Evolutionary conservation across 2,113 vertebrate genomes (phyloP).

Genomic region (Rhinolophus ferrumequinum): DNA sequence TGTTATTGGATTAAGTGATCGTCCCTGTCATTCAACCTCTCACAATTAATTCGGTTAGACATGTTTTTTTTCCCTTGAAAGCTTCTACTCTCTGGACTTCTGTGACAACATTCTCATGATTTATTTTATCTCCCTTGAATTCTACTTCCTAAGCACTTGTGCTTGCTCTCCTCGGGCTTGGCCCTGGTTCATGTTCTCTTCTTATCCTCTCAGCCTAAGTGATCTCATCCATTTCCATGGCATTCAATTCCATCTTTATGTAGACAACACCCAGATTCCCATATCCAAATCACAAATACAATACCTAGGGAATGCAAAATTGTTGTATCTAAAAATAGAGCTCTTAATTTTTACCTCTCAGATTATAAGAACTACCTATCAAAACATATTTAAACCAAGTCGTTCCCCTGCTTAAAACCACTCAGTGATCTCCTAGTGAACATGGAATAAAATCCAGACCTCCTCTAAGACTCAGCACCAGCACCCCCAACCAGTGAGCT

Average conservation of each 20-base stretch:
- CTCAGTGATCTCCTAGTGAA: neutral
- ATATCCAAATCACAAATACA: neutral
- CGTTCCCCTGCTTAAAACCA: neutral
- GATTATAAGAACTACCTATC: neutral
- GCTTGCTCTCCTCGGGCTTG: neutral
- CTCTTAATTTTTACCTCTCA: neutral
- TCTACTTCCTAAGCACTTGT: neutral
- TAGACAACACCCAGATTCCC: neutral
- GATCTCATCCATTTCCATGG: neutral
- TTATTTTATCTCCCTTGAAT: neutral
- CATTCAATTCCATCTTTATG: constrained; percentile 8
- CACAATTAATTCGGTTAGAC: neutral
- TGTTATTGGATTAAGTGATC: neutral
- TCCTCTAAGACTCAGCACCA: neutral
- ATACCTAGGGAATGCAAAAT: neutral
- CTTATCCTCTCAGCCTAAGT: neutral
- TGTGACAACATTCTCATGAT: neutral
- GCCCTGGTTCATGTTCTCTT: neutral
- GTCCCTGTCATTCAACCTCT: neutral
- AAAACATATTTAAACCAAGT: neutral
- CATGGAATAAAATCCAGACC: neutral
- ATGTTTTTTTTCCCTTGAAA: neutral
- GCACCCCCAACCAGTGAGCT: neutral
- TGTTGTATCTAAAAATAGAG: neutral
- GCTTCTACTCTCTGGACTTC: neutral